Base-by-base conservation (phyloP, 2,113 vertebrate species). In the Pelmatolapia mariae region DNA sequence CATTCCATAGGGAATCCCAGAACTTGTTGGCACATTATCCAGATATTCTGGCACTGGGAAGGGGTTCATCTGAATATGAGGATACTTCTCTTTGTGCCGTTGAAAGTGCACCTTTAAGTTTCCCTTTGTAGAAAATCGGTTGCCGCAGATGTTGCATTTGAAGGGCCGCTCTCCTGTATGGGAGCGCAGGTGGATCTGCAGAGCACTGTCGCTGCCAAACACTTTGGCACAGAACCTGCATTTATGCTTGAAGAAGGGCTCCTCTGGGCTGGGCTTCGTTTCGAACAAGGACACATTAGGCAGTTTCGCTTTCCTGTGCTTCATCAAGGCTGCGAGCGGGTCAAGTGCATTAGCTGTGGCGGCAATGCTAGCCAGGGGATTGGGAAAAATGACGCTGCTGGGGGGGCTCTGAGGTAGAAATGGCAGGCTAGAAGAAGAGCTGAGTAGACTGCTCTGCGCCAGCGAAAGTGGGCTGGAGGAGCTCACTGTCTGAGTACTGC, bases 81-180 rank as follows among this genome's bases (percentile, higher is more conserved):
- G 99, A 79, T 99, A 99, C 95, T 99, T 99, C 86, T 99, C 98
- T 96, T 98, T 99, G 89, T 99, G 99, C 93, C 99, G 96, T 96
- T 99, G 99, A 92, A 99, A 99, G 96, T 99, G 99, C 89, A 99
- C 98, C 95, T 99, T 99, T 81, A 99, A 96, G 94, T 99, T 99
- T 80, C 99, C 99, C 93, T 99, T 99, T 16, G 99, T 99, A 95
- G 99, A 99, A 95, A 99, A 99, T 84, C 99, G 98, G 90, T 99
- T 99, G 87, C 99, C 99, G 4, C 99, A 99, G 94, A 99, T 97
- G 97, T 99, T 99, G 91, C 99, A 99, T 88, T 99, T 99, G 93
- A 99, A 99, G 89, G 99, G 99, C 88, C 98, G 96, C 95, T 99
- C 99, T 0, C 98, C 99, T 1, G 99, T 99, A 90, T 99, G 99